Base-by-base conservation (phyloP, 1,140 invertebrate species). In the Oreohelix idahoensis region DNA sequence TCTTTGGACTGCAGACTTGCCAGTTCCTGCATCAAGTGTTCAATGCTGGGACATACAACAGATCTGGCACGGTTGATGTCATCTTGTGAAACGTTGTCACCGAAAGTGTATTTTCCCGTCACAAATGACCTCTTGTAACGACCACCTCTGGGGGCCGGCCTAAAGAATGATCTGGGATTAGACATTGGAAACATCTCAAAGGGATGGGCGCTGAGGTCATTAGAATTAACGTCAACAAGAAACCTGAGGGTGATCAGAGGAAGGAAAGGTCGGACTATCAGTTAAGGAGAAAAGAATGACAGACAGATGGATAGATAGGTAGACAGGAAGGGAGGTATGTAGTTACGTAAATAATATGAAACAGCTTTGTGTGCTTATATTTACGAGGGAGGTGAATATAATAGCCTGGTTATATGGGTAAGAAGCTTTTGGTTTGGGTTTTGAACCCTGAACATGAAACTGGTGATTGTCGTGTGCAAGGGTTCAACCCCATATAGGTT, bases 181-280 rank as follows among this genome's bases (percentile, higher is more conserved):
- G 63, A 66, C 32, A 66, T 32, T 29, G 63, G 29, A 1, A 32
- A 66, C 8, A 15, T 4, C 53, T 58, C 53, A 58, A 23, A 58
- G n/a, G n/a, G 26, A n/a, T 58, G 23, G 53, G 63, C 63, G 32
- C 63, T n/a, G n/a, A 35, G 23, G 63, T 66, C 63, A 66, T 13
- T n/a, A 66, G 63, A 32, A 32, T 32, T 66, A 66, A n/a, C 29
- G 63, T 66, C 63, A 15, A 66, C n/a, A 66, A 66, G 63, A 66
- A 2, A 32, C 63, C 63, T 66, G 63, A 32, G 23, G 63, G 23
- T 66, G 63, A 29, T 10, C 17, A 32, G 29, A 66, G 29, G 53
- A 4, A 58, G 53, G 53, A 58, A 58, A 58, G 53, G 4, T 5
- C 13, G 53, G 53, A n/a, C n/a, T n/a, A 58, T 23, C 13, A 23